Conservation (phyloP, 2,888 invertebrate genomes). For the Limenitis arthemis region DNA sequence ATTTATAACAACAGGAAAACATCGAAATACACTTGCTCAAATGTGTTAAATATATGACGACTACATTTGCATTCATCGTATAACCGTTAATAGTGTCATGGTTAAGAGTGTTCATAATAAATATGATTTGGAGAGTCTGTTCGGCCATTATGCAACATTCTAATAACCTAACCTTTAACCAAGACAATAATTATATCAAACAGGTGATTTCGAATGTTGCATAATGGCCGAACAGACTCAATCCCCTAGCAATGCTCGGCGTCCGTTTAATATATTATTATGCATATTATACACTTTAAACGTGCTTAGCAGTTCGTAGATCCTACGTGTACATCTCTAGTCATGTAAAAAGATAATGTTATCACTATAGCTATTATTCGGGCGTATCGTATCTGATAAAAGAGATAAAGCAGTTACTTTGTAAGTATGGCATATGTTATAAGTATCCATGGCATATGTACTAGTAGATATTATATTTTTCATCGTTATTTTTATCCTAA, state of each 20-base stretch:
- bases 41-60: constrained; percentile 1
- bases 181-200: too few species aligned
- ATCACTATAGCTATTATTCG: constrained; percentile 42
- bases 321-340: neutral
- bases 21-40: constrained; percentile 2
- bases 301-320: neutral
- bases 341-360: constrained; percentile 30
- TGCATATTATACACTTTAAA: too few species aligned
- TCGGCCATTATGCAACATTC: too few species aligned
- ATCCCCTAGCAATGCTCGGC: too few species aligned
- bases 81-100: constrained; percentile 2
- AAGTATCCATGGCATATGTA: neutral
- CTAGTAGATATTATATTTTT: neutral
- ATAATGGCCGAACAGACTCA: too few species aligned
- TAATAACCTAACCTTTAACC: too few species aligned
- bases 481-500: neutral
- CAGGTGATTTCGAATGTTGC: too few species aligned
- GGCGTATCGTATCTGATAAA: constrained; percentile 42
- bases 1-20: constrained; percentile 1
- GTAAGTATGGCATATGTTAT: neutral
- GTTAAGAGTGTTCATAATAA: neutral
- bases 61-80: constrained; percentile 7
- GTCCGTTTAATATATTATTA: too few species aligned
- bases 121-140: neutral
- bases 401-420: constrained; percentile 5